Percentiles rank a stretch among this genome's conserved stretches.
Conservation (phyloP, 2,888 invertebrate species). For the Sturmia bella region DNA sequence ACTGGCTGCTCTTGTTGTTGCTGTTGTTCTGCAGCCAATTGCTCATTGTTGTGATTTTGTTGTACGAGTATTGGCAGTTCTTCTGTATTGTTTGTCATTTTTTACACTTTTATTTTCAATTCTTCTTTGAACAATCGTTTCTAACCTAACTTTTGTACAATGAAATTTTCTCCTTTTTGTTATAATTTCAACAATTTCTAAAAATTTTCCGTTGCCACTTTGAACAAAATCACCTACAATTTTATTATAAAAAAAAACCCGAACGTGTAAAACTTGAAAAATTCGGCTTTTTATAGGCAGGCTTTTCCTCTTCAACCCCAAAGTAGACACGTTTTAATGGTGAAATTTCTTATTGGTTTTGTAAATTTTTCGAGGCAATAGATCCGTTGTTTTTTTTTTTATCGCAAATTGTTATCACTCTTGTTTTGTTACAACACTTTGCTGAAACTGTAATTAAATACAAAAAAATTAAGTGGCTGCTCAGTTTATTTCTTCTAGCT, state of each 20-base stretch:
- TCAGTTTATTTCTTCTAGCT: background rate
- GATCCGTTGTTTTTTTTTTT: background rate
- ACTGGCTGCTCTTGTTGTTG: background rate
- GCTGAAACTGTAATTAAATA: slow-evolving; percentile 14
- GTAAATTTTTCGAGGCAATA: slow-evolving; percentile 7
- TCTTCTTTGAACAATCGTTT: slow-evolving; percentile 64
- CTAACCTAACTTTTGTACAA: slow-evolving; percentile 72
- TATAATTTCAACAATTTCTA: slow-evolving; percentile 25
- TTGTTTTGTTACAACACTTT: slow-evolving; percentile 62
- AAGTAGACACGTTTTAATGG: slow-evolving; percentile 57
- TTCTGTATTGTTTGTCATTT: slow-evolving; percentile 64
- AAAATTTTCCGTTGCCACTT: background rate
- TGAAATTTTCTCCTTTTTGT: slow-evolving; percentile 42
- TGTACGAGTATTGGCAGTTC: slow-evolving; percentile 59
- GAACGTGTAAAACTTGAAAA: background rate
- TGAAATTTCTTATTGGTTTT: slow-evolving; percentile 30
- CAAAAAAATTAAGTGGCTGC: background rate
- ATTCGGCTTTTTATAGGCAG: background rate
- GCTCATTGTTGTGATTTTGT: slow-evolving; percentile 51
- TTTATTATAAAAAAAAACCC: background rate
- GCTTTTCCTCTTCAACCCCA: slow-evolving; percentile 2
- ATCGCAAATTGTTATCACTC: slow-evolving; percentile 60
- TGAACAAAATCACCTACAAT: background rate
- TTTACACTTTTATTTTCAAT: slow-evolving; percentile 51
- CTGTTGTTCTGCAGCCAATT: slow-evolving; percentile 30